phyloP scores from a whole-genome alignment of 2,113 vertebrate species.

The Lophochroa leadbeateri region DNA sequence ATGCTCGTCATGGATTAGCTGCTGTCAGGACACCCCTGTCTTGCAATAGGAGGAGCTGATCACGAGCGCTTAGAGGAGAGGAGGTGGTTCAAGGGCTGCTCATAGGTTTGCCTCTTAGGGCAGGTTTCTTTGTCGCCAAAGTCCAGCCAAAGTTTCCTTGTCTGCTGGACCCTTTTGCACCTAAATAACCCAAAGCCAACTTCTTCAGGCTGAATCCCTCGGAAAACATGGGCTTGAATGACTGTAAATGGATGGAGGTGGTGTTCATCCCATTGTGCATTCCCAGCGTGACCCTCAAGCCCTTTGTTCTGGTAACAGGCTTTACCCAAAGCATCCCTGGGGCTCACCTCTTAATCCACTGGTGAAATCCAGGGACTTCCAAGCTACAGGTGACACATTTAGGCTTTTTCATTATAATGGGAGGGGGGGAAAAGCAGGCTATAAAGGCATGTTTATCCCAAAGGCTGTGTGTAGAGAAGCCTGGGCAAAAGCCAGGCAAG shows the following conservation, averaged over 20 bases:
- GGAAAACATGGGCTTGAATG: neutral
- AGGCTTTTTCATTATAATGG: neutral
- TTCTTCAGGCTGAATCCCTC: neutral
- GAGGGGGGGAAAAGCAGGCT: accelerated
- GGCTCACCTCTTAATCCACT: neutral
- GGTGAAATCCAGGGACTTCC: neutral
- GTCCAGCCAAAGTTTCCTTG: neutral
- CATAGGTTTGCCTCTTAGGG: neutral
- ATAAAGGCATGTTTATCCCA: neutral
- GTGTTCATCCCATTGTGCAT: neutral
- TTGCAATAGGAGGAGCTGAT: neutral
- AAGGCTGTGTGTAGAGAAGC: neutral
- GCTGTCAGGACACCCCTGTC: neutral
- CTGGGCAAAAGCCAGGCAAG: neutral
- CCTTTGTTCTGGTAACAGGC: neutral
- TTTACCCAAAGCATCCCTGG: neutral
- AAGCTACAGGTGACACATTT: neutral
- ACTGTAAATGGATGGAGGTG: neutral
- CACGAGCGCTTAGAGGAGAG: neutral
- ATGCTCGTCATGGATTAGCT: neutral
- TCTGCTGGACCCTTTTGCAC: neutral
- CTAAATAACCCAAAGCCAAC: neutral
- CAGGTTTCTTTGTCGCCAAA: neutral
- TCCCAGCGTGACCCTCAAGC: neutral
- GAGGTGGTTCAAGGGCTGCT: neutral